Percentiles rank a stretch among this genome's conserved stretches.
Conservation (phyloP, 2,888 invertebrate genomes). For the Galerucella nymphaeae region DNA sequence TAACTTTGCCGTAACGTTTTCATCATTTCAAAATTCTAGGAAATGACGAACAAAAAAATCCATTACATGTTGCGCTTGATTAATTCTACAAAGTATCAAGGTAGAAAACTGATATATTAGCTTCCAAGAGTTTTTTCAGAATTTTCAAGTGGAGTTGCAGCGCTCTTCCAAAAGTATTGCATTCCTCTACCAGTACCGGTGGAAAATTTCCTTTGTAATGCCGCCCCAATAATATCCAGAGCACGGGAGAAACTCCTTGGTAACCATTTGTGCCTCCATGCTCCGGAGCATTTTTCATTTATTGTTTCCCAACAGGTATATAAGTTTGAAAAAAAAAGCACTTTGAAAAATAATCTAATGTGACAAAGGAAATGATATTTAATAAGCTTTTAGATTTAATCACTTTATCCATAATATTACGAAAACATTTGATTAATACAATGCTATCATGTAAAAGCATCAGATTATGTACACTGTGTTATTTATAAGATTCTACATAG, state of each 20-base stretch:
- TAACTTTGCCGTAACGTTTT: not conserved
- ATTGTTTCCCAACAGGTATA: conserved; percentile 1
- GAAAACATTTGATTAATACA: too few species aligned
- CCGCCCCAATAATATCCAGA: conserved; percentile 31
- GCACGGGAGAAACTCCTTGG: conserved; percentile 31
- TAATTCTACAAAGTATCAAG: not conserved
- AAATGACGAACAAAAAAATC: not conserved
- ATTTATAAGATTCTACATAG: too few species aligned
- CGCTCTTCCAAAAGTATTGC: conserved; percentile 38
- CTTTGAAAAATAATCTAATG: not conserved
- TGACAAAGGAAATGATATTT: not conserved
- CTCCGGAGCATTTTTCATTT: not conserved
- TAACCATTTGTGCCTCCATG: conserved; percentile 21
- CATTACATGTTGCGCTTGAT: not conserved
- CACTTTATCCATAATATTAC: too few species aligned
- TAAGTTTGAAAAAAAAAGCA: not conserved
- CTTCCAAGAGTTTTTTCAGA: conserved; percentile 37
- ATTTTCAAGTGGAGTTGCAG: conserved; percentile 36
- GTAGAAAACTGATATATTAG: conserved; percentile 21
- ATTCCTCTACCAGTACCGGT: conserved; percentile 42
- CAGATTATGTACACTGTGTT: too few species aligned
- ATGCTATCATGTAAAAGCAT: too few species aligned
- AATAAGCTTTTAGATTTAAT: not conserved
- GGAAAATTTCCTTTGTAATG: conserved; percentile 40
- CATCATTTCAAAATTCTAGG: not conserved